Base-by-base conservation (phyloP, 2,888 invertebrate species). In the Laothoe populi region DNA sequence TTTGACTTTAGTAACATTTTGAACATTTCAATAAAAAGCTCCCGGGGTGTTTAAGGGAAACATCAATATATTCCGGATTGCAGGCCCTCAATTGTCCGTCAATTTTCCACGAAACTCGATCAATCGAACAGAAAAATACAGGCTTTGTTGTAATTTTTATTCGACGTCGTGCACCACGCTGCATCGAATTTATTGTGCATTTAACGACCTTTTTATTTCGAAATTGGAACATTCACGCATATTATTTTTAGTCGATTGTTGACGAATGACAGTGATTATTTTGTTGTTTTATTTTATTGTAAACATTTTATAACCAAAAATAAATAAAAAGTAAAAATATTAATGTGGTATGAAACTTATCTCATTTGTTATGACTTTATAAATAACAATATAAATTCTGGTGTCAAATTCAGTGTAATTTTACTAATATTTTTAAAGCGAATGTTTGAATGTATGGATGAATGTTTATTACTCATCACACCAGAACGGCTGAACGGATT, bases 151-250 rank as follows among this genome's bases (percentile, higher is more conserved):
- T 53, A 11, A 35, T 53, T 53, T 53, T 53, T 53, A 35, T 53
- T 53, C 19, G 53, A 11, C 19, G 19, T 35, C 31, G 53, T 31
- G 31, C 19, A 19, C 19, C 11, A 5, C 1, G n/a, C 24, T 13
- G 26, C 26, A 4, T n/a, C 24, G 48, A n/a, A 8, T 48, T n/a
- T 46, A 31, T 49, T 21, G 35, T 53, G 11, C 10, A 35, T 53
- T 53, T 53, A 19, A 53, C 46, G 46, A 46, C 23, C 23, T 46
- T 46, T n/a, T 46, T 13, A 46, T 46, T 46, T 46, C 23, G 21
- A 46, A 46, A 24, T 46, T 46, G 23, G 46, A 21, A 46, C 23
- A 24, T 24, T 46, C 46, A 19, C 8, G 24, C 23, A 46, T 11
- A 46, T 24, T 23, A 46, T 23, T 46, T 11, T 46, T 16, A 44